These are phyloP conservation scores for Halesus radiatus DNA, from an alignment of 1,140 invertebrate genomes.

Conservation along the genomic window DNA sequence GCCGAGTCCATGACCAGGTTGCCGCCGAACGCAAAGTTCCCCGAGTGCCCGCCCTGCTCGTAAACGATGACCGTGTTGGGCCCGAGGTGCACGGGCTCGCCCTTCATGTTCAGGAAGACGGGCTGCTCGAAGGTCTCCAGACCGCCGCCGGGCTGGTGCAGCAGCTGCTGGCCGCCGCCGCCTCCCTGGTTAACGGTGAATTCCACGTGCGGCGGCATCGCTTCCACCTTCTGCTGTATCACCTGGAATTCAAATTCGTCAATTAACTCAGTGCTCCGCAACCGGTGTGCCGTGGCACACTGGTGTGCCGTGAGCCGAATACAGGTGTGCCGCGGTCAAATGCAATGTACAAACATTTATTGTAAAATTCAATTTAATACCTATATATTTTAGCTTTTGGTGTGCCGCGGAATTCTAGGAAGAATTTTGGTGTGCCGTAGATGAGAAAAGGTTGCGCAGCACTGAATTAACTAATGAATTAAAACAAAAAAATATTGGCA, in stretches of 20 bases:
- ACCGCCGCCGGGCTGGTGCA: conserved; percentile 61
- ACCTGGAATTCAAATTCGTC: not conserved
- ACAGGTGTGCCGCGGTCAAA: too few relatives aligned
- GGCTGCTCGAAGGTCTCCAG: conserved; percentile 60
- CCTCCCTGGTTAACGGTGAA: conserved; percentile 64
- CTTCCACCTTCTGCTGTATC: conserved; percentile 62
- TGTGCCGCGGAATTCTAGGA: too few relatives aligned
- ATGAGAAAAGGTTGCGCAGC: too few relatives aligned
- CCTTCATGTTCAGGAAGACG: conserved; percentile 55
- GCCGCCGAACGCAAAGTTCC: conserved; percentile 66
- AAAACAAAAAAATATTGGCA: too few relatives aligned
- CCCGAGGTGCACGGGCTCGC: conserved; percentile 65
- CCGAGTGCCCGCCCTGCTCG: conserved; percentile 59
- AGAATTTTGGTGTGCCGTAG: too few relatives aligned
- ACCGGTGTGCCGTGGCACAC: too few relatives aligned
- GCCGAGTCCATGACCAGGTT: conserved; percentile 69
- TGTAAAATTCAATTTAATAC: too few relatives aligned
- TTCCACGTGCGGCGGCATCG: conserved; percentile 59
- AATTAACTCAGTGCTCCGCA: too few relatives aligned
- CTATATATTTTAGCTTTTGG: too few relatives aligned
- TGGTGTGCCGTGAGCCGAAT: too few relatives aligned
- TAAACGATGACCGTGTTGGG: conserved; percentile 69
- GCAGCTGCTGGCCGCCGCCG: conserved; percentile 61
- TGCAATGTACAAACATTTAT: too few relatives aligned
- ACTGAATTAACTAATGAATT: too few relatives aligned